Percentiles rank a stretch among this genome's conserved stretches.
phyloP scores from a whole-genome alignment of 1,140 invertebrate species.

The Drosophila truncata region DNA sequence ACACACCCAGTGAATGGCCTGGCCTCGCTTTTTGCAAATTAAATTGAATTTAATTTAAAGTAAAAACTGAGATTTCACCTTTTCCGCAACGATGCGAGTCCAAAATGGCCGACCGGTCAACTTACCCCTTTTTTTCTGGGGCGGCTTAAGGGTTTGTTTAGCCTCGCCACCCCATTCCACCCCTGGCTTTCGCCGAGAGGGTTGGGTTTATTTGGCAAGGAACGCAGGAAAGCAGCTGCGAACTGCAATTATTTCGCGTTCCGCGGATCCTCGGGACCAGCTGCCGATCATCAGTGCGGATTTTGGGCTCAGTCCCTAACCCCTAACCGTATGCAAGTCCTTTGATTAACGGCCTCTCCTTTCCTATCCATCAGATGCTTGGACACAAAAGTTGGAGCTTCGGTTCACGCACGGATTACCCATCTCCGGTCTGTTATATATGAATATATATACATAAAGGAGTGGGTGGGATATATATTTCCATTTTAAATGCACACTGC shows the following conservation, averaged over 20 bases:
- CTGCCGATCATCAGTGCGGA: constrained; percentile 29
- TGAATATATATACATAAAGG: constrained; percentile 5
- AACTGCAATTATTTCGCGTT: constrained; percentile 36
- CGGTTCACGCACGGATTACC: constrained; percentile 30
- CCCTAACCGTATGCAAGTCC: constrained; percentile 1
- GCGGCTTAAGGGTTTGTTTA: constrained; percentile 63
- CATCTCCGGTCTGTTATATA: constrained; percentile 4
- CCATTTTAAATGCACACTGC: constrained; percentile 71
- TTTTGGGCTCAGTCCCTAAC: constrained; percentile 11
- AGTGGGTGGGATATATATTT: constrained; percentile 42
- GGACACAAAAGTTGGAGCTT: constrained; percentile 40
- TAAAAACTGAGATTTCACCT: constrained; percentile 28
- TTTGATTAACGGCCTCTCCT: constrained; percentile 31
- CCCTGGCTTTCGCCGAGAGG: constrained; percentile 28
- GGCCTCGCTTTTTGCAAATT: constrained; percentile 13
- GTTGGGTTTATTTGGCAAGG: constrained; percentile 55
- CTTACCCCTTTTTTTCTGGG: constrained; percentile 64
- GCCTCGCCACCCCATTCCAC: constrained; percentile 30
- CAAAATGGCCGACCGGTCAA: constrained; percentile 70
- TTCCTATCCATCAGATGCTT: constrained; percentile 41
- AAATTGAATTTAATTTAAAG: constrained; percentile 36
- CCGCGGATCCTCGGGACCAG: constrained; percentile 33
- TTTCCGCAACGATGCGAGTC: constrained; percentile 43
- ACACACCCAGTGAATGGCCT: background rate
- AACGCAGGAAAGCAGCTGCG: constrained; percentile 44